Conservation (phyloP, 2,113 vertebrate species). For the pig (Sus scrofa) region DNA sequence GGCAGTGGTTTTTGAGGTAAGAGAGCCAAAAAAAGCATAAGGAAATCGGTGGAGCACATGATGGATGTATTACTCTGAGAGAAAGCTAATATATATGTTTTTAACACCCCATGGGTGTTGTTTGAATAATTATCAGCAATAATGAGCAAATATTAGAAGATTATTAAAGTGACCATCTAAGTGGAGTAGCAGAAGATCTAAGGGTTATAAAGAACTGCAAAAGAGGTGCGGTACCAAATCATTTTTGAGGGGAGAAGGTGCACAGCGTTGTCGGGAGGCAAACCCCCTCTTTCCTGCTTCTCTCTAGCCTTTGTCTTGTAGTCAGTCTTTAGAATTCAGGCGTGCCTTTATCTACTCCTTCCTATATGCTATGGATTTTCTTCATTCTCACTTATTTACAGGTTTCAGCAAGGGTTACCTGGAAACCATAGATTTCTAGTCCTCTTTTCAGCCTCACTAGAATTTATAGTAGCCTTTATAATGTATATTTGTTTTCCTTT, state of each 20-base stretch:
- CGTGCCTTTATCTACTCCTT: neutral
- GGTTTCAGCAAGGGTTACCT: neutral
- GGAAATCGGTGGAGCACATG: neutral
- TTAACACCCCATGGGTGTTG: neutral
- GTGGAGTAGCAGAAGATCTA: neutral
- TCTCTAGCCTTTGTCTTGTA: neutral
- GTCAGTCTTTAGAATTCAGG: neutral
- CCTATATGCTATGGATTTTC: neutral
- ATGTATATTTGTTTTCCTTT: neutral
- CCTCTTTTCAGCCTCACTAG: neutral
- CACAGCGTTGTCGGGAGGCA: neutral
- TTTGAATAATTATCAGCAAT: slow-evolving; percentile 7
- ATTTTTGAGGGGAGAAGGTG: slow-evolving; percentile 6
- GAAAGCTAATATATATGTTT: neutral
- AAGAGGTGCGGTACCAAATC: neutral
- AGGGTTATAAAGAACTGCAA: neutral
- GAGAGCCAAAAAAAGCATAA: slow-evolving; percentile 52
- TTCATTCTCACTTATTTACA: neutral
- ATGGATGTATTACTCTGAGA: slow-evolving; percentile 14
- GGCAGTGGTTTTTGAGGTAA: slow-evolving; percentile 20
- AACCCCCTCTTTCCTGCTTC: neutral
- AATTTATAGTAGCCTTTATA: neutral
- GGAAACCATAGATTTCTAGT: neutral
- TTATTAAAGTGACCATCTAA: slow-evolving; percentile 10
- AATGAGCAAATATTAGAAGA: slow-evolving; percentile 30